Base-by-base conservation (phyloP, 1,140 invertebrate species). In the Radopholus similis region DNA sequence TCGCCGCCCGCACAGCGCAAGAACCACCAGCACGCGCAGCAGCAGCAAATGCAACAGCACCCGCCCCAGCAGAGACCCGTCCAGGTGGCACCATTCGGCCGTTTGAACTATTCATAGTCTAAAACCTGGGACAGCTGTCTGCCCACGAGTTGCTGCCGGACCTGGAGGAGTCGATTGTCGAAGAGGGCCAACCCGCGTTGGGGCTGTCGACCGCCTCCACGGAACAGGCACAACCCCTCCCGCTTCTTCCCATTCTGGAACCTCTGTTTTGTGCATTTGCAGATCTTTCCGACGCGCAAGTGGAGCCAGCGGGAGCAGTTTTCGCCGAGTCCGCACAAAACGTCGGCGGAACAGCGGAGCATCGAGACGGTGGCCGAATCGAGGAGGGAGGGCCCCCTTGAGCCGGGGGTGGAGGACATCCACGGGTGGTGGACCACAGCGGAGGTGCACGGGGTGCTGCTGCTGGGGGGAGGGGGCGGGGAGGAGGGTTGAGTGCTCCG, bases 111-210 rank as follows among this genome's bases (percentile, higher is more conserved):
- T 58, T 1, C 13, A 15, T 9, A 44, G 9, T 28, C 28, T 32
- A 4, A 21, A 54, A 23, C 26, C 18, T 4, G 30, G 30, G 30
- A 4, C 21, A 62, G 59, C 15, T 62, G 8, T 62, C 59, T 11
- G 59, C 59, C n/a, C 38, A 62, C n/a, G 59, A 62, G 47, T 42
- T 62, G 18, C 59, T 62, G 21, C 59, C 59, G 34, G 59, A 62
- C 47, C 47, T 62, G 32, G 59, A 21, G 2, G 59, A 62, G 32
- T 62, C 59, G 18, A 15, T 32, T 13, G 47, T 11, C 49, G 59
- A 62, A 28, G 59, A 62, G 15, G 34, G 32, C 49, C 51, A 54
- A 21, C 34, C 34, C n/a, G n/a, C n/a, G n/a, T n/a, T n/a, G n/a
- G n/a, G n/a, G n/a, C n/a, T n/a, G n/a, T n/a, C n/a, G n/a, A n/a